These are phyloP conservation scores for Irena cyanogastra DNA, from an alignment of 2,113 vertebrate genomes.

Conservation along the genomic window DNA sequence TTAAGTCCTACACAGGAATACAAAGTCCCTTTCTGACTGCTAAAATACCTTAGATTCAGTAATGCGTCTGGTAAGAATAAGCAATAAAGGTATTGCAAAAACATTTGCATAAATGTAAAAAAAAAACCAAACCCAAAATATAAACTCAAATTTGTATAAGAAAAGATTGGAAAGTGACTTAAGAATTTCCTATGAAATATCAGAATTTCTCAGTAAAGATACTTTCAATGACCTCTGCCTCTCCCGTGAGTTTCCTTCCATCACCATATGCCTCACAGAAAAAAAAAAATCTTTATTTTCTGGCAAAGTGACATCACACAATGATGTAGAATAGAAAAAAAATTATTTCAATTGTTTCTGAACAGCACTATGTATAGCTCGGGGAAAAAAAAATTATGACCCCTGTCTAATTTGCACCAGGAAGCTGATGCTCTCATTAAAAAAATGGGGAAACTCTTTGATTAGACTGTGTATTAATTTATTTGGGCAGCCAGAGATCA, in stretches of 20 bases:
- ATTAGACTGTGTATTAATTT: not conserved
- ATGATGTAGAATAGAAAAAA: not conserved
- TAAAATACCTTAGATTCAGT: not conserved
- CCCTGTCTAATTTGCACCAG: not conserved
- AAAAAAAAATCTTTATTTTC: not conserved
- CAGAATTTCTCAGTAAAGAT: not conserved
- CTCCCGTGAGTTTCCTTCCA: not conserved
- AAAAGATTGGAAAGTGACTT: not conserved
- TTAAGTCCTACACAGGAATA: not conserved
- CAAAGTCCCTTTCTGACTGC: not conserved
- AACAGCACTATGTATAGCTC: not conserved
- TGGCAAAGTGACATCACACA: not conserved
- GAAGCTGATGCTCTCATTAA: not conserved
- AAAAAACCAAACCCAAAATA: not conserved
- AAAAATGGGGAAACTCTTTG: not conserved
- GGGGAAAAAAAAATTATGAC: not conserved
- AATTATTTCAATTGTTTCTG: not conserved
- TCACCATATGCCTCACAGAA: not conserved
- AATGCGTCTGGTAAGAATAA: not conserved
- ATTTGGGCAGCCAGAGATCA: not conserved
- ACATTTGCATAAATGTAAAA: not conserved
- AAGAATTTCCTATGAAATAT: not conserved
- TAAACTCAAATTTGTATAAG: not conserved
- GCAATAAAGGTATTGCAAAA: not conserved
- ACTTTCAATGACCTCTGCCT: not conserved